A percentile compares a stretch with the other conserved stretches of the same genome.
Conservation (phyloP, 2,888 invertebrate species). For the Hyposoter dolosus region DNA sequence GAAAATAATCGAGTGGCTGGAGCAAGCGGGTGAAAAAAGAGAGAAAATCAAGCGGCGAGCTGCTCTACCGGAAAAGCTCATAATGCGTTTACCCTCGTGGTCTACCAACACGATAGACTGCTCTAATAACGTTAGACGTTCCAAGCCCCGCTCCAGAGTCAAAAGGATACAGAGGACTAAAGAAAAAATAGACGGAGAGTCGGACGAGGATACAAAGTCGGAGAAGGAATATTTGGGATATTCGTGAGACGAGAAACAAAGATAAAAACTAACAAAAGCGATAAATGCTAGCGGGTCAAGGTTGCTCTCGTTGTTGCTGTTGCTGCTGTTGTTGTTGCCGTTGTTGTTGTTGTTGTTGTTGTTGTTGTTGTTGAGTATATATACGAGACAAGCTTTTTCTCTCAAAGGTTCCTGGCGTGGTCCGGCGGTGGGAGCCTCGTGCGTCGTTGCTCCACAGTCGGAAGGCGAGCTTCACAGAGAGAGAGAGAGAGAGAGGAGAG, state of each 20-base stretch:
- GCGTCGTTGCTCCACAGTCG: neutral
- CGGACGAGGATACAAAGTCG: conserved; percentile 64
- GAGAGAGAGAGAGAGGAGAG: conserved; percentile 36
- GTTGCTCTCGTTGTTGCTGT: neutral
- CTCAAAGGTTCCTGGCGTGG: neutral
- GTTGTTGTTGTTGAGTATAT: conserved; percentile 37
- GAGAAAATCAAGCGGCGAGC: conserved; percentile 54
- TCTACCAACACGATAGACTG: conserved; percentile 76
- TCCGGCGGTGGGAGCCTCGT: neutral
- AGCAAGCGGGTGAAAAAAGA: neutral
- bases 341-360: conserved; percentile 25
- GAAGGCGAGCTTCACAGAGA: conserved; percentile 20
- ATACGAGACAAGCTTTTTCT: neutral
- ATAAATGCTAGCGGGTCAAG: neutral
- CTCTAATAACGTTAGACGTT: conserved; percentile 79
- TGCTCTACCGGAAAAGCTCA: conserved; percentile 69
- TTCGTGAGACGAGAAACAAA: conserved; percentile 30
- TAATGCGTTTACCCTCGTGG: conserved; percentile 80
- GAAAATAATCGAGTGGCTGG: neutral
- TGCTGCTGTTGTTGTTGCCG: neutral
- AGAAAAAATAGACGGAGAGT: conserved; percentile 68
- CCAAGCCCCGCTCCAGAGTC: conserved; percentile 75
- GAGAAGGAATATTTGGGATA: conserved; percentile 48
- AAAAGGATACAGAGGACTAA: conserved; percentile 72
- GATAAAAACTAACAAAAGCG: neutral